Percentiles rank a stretch among this genome's conserved stretches.
Conservation (phyloP, 1,140 invertebrate genomes). For the Melitaea cinxia region DNA sequence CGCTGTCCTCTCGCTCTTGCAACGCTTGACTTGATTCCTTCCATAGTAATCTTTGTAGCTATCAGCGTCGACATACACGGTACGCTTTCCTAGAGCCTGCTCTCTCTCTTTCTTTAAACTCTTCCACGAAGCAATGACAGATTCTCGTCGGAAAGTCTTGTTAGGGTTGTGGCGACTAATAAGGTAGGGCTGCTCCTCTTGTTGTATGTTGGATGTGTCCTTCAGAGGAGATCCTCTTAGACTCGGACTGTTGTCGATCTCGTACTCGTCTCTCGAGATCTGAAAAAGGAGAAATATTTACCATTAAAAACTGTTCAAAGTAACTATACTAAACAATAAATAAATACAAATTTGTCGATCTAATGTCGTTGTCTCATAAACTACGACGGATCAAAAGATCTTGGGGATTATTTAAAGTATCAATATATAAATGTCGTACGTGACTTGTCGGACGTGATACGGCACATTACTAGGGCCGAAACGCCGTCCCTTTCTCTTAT, state of each 20-base stretch:
- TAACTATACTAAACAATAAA: conserved; percentile 5
- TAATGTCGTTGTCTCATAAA: conserved; percentile 45
- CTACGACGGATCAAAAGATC: conserved; percentile 38
- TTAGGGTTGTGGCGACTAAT: conserved; percentile 76
- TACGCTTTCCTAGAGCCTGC: conserved; percentile 67
- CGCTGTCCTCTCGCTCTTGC: conserved; percentile 70
- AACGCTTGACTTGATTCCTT: conserved; percentile 73
- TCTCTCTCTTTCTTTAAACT: conserved; percentile 75
- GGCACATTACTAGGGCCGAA: conserved; percentile 31
- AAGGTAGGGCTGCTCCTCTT: conserved; percentile 66
- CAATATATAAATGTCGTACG: conserved; percentile 58
- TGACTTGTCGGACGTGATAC: conserved; percentile 49
- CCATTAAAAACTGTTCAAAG: neutral
- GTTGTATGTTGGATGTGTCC: conserved; percentile 75
- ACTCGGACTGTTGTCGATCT: conserved; percentile 71
- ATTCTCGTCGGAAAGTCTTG: conserved; percentile 73
- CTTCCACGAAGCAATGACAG: conserved; percentile 75
- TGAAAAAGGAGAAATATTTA: conserved; percentile 49
- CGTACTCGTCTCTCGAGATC: conserved; percentile 75
- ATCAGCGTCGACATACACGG: conserved; percentile 69
- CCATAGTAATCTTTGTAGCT: conserved; percentile 74
- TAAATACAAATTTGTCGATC: conserved; percentile 18
- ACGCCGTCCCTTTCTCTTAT: conserved; percentile 51
- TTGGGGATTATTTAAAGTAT: conserved; percentile 59
- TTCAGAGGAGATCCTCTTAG: conserved; percentile 70